phyloP scores from a whole-genome alignment of 2,113 vertebrate species.

The Eidolon helvum region DNA sequence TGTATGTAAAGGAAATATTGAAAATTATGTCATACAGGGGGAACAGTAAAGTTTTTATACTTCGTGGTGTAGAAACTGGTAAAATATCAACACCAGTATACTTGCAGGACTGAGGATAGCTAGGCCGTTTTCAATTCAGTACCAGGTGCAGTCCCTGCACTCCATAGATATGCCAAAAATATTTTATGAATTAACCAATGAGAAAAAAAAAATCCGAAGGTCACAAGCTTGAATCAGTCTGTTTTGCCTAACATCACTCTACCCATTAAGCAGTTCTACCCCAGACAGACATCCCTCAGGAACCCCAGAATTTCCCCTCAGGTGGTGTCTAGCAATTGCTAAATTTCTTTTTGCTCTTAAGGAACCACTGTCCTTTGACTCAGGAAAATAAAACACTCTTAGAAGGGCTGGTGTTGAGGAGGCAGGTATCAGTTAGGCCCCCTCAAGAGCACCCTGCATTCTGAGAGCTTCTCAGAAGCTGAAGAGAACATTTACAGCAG shows the following conservation, averaged over 20 bases:
- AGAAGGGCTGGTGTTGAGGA: not conserved
- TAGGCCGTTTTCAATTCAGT: not conserved
- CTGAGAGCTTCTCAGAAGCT: not conserved
- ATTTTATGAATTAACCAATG: not conserved
- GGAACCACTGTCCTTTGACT: not conserved
- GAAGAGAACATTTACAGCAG: not conserved
- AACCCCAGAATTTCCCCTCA: not conserved
- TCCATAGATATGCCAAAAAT: not conserved
- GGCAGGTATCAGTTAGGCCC: not conserved
- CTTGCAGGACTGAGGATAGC: not conserved
- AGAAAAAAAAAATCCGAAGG: not conserved
- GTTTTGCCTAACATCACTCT: not conserved
- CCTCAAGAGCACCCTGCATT: not conserved
- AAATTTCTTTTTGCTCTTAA: not conserved
- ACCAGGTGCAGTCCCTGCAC: not conserved
- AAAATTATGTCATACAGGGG: not conserved
- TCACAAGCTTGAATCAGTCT: not conserved
- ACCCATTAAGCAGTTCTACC: not conserved
- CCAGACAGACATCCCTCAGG: not conserved
- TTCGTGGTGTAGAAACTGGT: not conserved
- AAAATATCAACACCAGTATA: not conserved
- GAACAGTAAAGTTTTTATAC: not conserved
- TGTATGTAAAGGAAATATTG: not conserved
- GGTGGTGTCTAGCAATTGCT: not conserved
- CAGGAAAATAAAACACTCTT: not conserved